Percentiles rank a stretch among this genome's conserved stretches.
Conservation (phyloP, 2,113 vertebrate species). For the Marmota flaviventris region DNA sequence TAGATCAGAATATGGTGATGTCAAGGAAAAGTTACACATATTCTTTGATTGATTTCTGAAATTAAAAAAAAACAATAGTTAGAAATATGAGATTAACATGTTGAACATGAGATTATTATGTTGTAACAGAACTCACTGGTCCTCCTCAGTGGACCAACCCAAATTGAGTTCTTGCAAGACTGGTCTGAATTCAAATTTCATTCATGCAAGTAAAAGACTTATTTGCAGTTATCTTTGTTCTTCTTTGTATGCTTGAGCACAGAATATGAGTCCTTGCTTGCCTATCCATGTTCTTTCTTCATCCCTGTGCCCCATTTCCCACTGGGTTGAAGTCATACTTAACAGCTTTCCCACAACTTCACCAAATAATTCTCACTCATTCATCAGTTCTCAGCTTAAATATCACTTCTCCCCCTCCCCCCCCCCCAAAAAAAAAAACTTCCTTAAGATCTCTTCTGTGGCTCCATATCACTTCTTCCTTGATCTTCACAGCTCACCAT, state of each 20-base stretch:
- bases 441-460: not conserved
- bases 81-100: not conserved
- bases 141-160: not conserved
- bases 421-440: not conserved
- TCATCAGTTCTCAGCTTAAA: not conserved
- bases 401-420: not conserved
- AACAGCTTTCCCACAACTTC: not conserved
- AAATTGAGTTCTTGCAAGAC: not conserved
- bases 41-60: not conserved
- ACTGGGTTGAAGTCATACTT: not conserved
- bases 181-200: not conserved
- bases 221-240: not conserved
- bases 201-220: not conserved
- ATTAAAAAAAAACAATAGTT: not conserved
- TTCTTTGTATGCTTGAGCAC: not conserved
- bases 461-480: not conserved
- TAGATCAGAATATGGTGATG: not conserved
- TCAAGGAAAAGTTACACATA: not conserved
- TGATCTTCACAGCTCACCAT: not conserved
- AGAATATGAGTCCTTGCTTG: not conserved
- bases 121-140: not conserved
- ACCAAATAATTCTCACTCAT: not conserved
- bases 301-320: not conserved
- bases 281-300: not conserved
- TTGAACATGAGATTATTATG: not conserved